phyloP scores from a whole-genome alignment of 2,113 vertebrate genomes.

The Podarcis cretensis region DNA sequence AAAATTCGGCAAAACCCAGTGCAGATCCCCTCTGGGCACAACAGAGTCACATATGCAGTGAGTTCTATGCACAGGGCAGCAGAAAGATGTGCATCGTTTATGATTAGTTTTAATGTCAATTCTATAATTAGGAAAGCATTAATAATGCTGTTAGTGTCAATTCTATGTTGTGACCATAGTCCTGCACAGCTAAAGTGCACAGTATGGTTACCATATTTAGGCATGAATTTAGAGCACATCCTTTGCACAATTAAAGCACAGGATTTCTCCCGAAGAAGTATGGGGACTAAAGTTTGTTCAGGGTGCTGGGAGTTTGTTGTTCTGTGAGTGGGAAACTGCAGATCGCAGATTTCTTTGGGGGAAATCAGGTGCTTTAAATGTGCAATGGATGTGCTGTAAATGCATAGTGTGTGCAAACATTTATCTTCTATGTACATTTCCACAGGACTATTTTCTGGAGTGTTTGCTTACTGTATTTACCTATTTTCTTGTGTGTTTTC shows the following conservation, averaged over 20 bases:
- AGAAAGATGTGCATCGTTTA: background rate
- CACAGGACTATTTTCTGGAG: background rate
- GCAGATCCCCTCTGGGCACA: background rate
- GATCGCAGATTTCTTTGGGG: no score
- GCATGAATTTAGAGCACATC: no score
- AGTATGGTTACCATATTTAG: no score
- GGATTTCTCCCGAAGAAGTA: no score
- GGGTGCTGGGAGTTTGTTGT: no score
- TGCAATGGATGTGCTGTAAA: no score
- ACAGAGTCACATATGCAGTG: background rate
- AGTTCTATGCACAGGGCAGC: background rate
- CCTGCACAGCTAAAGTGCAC: background rate
- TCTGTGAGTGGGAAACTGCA: no score
- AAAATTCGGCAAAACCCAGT: background rate
- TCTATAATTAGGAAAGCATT: background rate
- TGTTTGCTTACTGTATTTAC: no score
- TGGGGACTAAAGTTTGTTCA: background rate
- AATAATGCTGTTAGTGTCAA: background rate
- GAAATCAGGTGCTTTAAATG: no score
- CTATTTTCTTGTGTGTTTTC: background rate
- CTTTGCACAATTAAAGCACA: background rate
- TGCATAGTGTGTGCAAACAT: no score
- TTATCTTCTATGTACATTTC: background rate
- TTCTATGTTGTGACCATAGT: background rate
- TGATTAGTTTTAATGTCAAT: background rate